Evolutionary conservation across 2,113 vertebrate genomes (phyloP), one percentile per base, ranked within the genome.

Genomic region (Ophiodon elongatus): DNA sequence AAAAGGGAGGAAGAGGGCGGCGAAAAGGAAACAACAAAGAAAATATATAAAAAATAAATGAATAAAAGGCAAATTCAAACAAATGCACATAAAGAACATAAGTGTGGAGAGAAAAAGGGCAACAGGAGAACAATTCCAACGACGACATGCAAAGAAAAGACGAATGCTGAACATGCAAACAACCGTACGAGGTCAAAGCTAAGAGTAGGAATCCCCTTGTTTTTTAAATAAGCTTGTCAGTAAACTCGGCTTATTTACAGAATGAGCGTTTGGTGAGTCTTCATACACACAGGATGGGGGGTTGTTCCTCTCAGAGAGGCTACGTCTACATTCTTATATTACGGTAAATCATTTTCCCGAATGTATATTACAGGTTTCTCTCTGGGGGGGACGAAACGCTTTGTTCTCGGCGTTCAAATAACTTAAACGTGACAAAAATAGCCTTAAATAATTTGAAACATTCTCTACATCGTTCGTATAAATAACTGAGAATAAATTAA

Each of bases 291-390:
- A 10, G 65, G n/a, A 25, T 25, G n/a, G 8, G 93, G 91, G 91
- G 88, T 88, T 94, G 93, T 88, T 95, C 94, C 90, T 92, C 95
- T 94, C 92, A 93, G 88, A 95, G 95, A 97, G 96, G 95, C 96
- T 98, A 97, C 45, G 92, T 96, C 97, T 98, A 97, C 96, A 96
- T 97, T 97, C 96, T 96, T 95, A 96, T 96, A 96, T 96, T 95
- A 96, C 94, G 89, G 92, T 94, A 95, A 97, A 95, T 94, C 80
- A 92, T 94, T 95, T 92, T 88, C 93, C 25, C n/a, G 88, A 95
- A 94, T 80, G 81, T 94, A 95, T 94, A 89, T 93, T 95, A 96
- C 95, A 96, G 85, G 88, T 93, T 91, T 93, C 89, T 95, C 90
- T 88, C 59, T 27, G 13, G 50, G 56, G 65, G 23, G 6, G 13